phyloP scores from a whole-genome alignment of 2,888 invertebrate genomes.

The Conistra vaccinii region DNA sequence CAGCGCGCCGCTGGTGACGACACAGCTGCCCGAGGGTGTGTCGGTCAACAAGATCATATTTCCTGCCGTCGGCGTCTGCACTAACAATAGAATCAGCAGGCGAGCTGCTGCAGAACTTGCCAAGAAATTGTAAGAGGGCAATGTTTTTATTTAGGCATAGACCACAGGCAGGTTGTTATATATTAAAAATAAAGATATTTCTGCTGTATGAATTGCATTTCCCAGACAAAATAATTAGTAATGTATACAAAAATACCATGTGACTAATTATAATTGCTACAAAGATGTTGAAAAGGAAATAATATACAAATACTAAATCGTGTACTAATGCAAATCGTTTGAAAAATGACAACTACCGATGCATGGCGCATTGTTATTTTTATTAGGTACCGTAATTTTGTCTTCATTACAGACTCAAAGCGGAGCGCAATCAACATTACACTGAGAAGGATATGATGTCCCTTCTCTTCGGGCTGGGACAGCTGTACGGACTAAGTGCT shows the following conservation, averaged over 20 bases:
- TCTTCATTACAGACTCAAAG: slow-evolving; percentile 75
- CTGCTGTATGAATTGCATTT: too few species aligned
- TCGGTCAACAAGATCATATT: slow-evolving; percentile 86
- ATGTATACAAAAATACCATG: too few species aligned
- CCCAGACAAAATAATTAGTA: too few species aligned
- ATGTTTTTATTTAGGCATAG: too few species aligned
- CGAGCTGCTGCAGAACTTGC: slow-evolving; percentile 81
- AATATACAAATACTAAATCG: background rate
- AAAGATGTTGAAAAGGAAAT: too few species aligned
- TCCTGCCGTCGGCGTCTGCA: slow-evolving; percentile 88
- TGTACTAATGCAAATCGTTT: background rate
- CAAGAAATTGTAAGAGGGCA: slow-evolving; percentile 78
- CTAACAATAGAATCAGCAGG: slow-evolving; percentile 87
- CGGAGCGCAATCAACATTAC: slow-evolving; percentile 82
- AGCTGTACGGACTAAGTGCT: slow-evolving; percentile 80
- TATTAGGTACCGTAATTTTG: background rate
- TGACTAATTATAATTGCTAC: too few species aligned
- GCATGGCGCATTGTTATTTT: background rate
- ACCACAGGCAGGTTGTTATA: too few species aligned
- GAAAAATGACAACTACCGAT: background rate
- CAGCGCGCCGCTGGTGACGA: slow-evolving; percentile 83
- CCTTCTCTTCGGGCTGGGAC: slow-evolving; percentile 81
- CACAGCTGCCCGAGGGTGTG: slow-evolving; percentile 86
- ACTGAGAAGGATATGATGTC: slow-evolving; percentile 80
- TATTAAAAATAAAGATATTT: too few species aligned